A percentile compares a stretch with the other conserved stretches of the same genome.
Evolutionary conservation across 2,888 invertebrate species (phyloP).

Genomic region (Oxycera nigricornis): DNA sequence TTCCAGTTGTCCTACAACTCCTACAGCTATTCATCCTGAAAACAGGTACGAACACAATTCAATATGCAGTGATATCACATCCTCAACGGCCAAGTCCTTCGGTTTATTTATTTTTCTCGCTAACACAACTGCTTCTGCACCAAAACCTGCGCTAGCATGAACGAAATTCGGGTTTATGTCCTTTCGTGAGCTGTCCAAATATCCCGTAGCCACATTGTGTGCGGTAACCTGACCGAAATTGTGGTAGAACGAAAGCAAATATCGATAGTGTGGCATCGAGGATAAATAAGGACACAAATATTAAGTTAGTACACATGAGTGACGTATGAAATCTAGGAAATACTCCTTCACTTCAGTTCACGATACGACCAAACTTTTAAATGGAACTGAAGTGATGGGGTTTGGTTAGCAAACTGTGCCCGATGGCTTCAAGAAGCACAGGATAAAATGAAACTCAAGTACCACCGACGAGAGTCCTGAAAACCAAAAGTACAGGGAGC

Average conservation of each 20-base stretch:
- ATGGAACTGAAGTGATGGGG: background rate
- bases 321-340: constrained; percentile 3
- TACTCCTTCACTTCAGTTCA: background rate
- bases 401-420: background rate
- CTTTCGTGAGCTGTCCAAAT: constrained; percentile 34
- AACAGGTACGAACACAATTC: background rate
- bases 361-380: background rate
- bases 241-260: constrained; percentile 26
- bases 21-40: background rate
- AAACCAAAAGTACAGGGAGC: background rate
- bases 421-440: background rate
- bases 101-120: constrained; percentile 28
- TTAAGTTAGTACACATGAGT: constrained; percentile 19
- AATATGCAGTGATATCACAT: constrained; percentile 1
- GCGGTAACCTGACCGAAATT: constrained; percentile 7
- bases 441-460: background rate
- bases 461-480: background rate
- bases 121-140: background rate
- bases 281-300: constrained; percentile 35
- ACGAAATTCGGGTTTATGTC: constrained; percentile 1
- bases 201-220: constrained; percentile 31
- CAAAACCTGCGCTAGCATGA: background rate
- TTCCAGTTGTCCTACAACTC: background rate
- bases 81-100: background rate
- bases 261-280: constrained; percentile 25